These are phyloP conservation scores for Zaprionus inermis DNA, from an alignment of 1,140 invertebrate genomes.

Conservation along the genomic window DNA sequence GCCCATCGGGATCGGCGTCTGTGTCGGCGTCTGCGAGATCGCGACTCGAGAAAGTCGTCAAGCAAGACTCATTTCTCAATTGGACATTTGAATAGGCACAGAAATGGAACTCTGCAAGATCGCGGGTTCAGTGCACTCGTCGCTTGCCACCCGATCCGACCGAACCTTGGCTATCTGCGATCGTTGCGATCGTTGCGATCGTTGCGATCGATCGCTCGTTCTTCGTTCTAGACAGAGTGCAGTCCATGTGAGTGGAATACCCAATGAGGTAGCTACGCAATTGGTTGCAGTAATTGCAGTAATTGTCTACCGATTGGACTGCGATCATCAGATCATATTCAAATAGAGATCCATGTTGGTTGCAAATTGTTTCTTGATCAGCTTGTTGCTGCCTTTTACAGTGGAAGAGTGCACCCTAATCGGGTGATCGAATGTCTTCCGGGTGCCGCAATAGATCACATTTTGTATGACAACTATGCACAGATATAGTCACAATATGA, in stretches of 20 bases:
- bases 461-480: not conserved
- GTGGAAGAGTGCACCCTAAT: not conserved
- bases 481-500: not conserved
- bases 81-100: constrained; percentile 9
- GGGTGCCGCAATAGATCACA: not conserved
- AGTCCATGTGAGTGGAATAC: not conserved
- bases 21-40: not conserved
- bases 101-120: constrained; percentile 3
- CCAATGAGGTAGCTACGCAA: not conserved
- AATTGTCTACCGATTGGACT: not conserved
- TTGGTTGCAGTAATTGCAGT: not conserved
- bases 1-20: constrained; percentile 7
- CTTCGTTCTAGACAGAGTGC: constrained; percentile 4
- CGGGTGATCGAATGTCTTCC: not conserved
- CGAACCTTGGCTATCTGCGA: constrained; percentile 3
- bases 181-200: not conserved
- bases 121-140: constrained; percentile 14
- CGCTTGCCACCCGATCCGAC: not conserved
- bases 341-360: not conserved
- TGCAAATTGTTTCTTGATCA: not conserved
- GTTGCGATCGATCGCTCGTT: not conserved
- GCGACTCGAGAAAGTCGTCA: constrained; percentile 63
- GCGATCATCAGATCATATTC: not conserved
- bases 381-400: not conserved
- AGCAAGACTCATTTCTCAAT: constrained; percentile 33